These are phyloP conservation scores for Sander lucioperca DNA, from an alignment of 2,113 vertebrate species.

Conservation along the genomic window DNA sequence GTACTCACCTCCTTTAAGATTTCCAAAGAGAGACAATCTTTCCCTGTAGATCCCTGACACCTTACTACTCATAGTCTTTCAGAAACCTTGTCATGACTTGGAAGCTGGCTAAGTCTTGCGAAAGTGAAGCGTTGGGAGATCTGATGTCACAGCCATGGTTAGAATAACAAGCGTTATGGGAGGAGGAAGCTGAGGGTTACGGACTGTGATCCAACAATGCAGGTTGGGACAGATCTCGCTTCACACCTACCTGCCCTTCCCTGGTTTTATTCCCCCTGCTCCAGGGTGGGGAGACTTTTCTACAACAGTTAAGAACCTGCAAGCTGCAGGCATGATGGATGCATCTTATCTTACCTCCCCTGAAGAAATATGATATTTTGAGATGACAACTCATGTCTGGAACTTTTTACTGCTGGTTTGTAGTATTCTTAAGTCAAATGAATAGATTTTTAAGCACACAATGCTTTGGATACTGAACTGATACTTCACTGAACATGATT, in stretches of 20 bases:
- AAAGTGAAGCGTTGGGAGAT: conserved; percentile 73
- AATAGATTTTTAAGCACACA: conserved; percentile 5
- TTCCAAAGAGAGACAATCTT: conserved; percentile 37
- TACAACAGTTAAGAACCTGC: conserved; percentile 54
- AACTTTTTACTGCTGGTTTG: conserved; percentile 10
- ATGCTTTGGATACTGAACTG: background rate
- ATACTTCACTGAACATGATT: background rate
- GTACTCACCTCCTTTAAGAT: conserved; percentile 23
- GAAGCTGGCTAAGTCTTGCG: conserved; percentile 67
- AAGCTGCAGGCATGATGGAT: conserved; percentile 48
- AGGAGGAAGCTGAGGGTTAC: conserved; percentile 72
- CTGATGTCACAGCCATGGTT: conserved; percentile 81
- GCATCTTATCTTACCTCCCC: conserved; percentile 44
- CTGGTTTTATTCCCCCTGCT: conserved; percentile 66
- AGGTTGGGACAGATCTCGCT: conserved; percentile 83
- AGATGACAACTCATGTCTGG: conserved; percentile 17
- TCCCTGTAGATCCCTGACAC: conserved; percentile 17
- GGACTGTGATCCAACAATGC: conserved; percentile 76
- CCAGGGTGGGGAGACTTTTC: conserved; percentile 59
- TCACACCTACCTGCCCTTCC: conserved; percentile 80
- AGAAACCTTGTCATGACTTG: conserved; percentile 61
- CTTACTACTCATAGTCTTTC: conserved; percentile 47
- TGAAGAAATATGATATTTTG: conserved; percentile 21
- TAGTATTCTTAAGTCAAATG: background rate
- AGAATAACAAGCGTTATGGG: conserved; percentile 80